Evolutionary conservation across 2,113 vertebrate genomes (phyloP).

Genomic region (Sterna hirundo): DNA sequence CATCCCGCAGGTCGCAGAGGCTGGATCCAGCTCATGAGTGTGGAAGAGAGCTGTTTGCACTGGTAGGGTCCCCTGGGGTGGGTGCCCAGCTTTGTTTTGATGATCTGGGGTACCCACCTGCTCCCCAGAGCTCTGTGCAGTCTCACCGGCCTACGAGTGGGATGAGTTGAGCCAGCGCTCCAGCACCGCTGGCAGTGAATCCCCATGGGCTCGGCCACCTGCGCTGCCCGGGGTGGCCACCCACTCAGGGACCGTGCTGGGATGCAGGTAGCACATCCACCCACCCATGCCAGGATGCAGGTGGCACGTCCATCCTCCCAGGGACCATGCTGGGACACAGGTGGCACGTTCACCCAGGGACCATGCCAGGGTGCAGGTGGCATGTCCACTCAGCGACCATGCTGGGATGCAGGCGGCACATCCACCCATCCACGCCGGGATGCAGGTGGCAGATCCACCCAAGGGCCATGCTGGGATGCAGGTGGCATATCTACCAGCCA

Average conservation of each 20-base stretch:
- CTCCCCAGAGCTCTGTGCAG: background rate
- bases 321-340: fast-evolving
- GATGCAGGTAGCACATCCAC: background rate
- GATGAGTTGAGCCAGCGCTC: background rate
- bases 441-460: background rate
- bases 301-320: too few relatives aligned
- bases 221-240: background rate
- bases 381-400: fast-evolving
- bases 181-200: fast-evolving
- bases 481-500: background rate
- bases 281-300: fast-evolving
- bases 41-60: background rate
- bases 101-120: fast-evolving
- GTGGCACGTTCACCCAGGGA: background rate
- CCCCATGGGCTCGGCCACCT: fast-evolving
- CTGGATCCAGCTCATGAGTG: fast-evolving
- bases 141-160: background rate
- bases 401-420: fast-evolving
- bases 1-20: fast-evolving
- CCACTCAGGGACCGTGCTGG: fast-evolving
- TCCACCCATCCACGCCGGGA: fast-evolving
- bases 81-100: fast-evolving
- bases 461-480: fast-evolving
- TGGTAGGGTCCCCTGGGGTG: too few relatives aligned
- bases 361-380: fast-evolving